These are phyloP conservation scores for Platycheirus albimanus DNA, from an alignment of 2,888 invertebrate species.

Conservation along the genomic window DNA sequence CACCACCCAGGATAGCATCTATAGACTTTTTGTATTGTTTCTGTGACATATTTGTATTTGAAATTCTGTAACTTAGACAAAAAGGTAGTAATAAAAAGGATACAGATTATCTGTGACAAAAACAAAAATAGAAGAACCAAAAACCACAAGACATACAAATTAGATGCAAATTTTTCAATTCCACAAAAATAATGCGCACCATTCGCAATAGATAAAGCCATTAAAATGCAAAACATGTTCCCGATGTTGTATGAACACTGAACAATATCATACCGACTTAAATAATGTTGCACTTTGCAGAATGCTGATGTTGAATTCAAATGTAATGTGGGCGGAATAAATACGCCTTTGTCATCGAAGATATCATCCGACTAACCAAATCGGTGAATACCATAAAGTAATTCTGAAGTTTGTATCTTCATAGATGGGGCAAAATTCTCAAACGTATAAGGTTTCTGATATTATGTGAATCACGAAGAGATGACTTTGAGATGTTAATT, in stretches of 20 bases:
- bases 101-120: conserved; percentile 39
- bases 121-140: conserved; percentile 10
- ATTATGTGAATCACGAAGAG: conserved; percentile 48
- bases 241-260: conserved; percentile 55
- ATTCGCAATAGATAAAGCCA: conserved; percentile 37
- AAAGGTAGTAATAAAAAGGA: conserved; percentile 14
- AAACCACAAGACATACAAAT: conserved; percentile 52
- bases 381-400: not conserved
- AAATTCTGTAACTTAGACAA: conserved; percentile 42
- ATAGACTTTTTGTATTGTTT: conserved; percentile 25
- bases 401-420: conserved; percentile 48
- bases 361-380: too few species aligned
- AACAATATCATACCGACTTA: conserved; percentile 65
- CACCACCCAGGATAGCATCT: conserved; percentile 33
- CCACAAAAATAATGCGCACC: conserved; percentile 49
- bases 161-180: conserved; percentile 68
- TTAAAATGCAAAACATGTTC: conserved; percentile 59
- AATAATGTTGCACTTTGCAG: conserved; percentile 57
- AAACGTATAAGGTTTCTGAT: not conserved
- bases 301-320: conserved; percentile 40
- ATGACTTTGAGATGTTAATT: conserved; percentile 64
- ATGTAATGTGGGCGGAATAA: conserved; percentile 64
- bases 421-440: conserved; percentile 5
- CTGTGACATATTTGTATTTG: conserved; percentile 22
- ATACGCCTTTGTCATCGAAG: conserved; percentile 47